Evolutionary conservation across 1,140 invertebrate genomes (phyloP), one percentile per base, ranked within the genome.

Genomic region (Parapsyche elsis): DNA sequence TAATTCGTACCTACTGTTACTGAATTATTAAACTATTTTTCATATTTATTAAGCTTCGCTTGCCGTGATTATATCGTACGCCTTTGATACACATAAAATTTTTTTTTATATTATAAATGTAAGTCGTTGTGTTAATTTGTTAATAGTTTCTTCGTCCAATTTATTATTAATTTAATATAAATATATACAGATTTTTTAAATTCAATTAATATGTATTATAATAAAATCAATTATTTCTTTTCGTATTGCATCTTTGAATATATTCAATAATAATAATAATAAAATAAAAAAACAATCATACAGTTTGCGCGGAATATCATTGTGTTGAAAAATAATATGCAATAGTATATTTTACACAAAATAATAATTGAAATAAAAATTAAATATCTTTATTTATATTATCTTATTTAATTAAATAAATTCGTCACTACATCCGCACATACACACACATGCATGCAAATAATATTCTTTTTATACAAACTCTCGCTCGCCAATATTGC

Each of bases 401-500:
- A 38, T 38, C 30, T 38, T 38, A 38, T 38, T 4, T 38, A 38
- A 38, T 38, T 38, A 38, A 38, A 38, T 38, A 53, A 53, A 53
- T 14, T 53, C 16, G 49, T 10, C 49, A 16, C 16, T 53, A 53
- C 10, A 53, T 53, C 10, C 49, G 16, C 16, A 53, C 49, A 53
- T 53, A 53, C 49, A 53, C 4, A 53, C 49, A 53, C 12, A 53
- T 4, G 4, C 49, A 53, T 10, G 4, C 16, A 53, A 53, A 38
- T 38, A 38, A 38, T 38, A 38, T 38, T 38, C 30, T 38, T 38
- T 38, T 38, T 38, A 38, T 38, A 38, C 30, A 26, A 67, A 24
- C 19, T 24, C 64, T 19, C 64, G n/a, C 64, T 81, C 74, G 76
- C 57, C 73, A 78, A 83, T 83, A 83, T 83, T 83, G 82, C 82